Base-by-base conservation (phyloP, 92 coral and sea anemone species). In the Pocillopora grandis region DNA sequence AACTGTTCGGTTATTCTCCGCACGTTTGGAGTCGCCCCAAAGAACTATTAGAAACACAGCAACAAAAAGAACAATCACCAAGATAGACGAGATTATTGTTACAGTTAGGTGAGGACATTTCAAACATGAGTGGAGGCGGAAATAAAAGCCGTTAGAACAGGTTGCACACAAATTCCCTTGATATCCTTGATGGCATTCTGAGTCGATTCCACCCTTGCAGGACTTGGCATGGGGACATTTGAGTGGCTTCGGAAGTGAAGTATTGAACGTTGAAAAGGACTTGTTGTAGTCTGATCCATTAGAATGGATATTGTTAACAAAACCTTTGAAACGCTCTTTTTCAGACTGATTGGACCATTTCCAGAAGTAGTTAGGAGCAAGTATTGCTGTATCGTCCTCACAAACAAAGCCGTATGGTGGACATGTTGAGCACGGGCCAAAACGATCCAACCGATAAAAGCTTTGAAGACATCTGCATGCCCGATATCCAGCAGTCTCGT, bases 201-300 rank as follows among this genome's bases (percentile, higher is more conserved):
- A 85, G 72, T 78, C 77, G 21, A 85, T 37, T 10, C 88, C 88
- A 15, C 88, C 88, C 9, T 37, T 58, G 15, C 88, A 85, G 17
- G 88, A 85, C 5, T 75, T 78, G 12, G 19, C 36, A 19, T 82
- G 76, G 1, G 87, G 90, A 75, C 90, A 87, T 63, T 82, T 81
- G 55, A 62, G 71, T 16, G 83, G 81, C 42, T n/a, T 80, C 7
- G 84, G 90, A 11, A 87, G 73, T 18, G 68, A 49, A 9, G 49
- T 42, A 42, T 42, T 7, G 49, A 42, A 42, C 49, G 4, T 42
- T 3, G 49, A 42, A 42, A 3, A 42, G 4, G 49, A 42, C 49
- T 3, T 42, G 49, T 42, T 42, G 49, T 42, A 42, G 49, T 42
- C 49, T 42, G 49, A 7, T 42, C 49, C 49, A 42, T 3, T 3